Conservation (phyloP, 2,113 vertebrate species). For the Microtus oregoni region DNA sequence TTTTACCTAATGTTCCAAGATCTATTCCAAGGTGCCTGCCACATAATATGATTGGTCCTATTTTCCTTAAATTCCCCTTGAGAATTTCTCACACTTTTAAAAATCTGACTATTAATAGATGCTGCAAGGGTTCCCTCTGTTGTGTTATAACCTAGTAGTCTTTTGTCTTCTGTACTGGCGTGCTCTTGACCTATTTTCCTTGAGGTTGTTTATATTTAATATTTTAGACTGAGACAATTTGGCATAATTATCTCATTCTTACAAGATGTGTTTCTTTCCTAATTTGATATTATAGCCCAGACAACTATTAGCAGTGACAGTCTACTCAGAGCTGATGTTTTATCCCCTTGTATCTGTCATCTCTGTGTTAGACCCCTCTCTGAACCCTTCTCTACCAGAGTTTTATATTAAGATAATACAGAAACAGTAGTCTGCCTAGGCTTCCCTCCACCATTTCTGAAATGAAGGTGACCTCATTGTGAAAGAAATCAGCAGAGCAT, state of each 20-base stretch:
- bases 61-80: background rate
- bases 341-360: background rate
- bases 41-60: background rate
- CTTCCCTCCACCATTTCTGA: background rate
- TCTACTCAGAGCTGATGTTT: background rate
- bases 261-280: background rate
- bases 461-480: background rate
- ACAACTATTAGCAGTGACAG: background rate
- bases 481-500: background rate
- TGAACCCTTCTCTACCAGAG: background rate
- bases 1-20: background rate
- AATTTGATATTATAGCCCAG: background rate
- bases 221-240: background rate
- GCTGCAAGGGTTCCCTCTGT: background rate
- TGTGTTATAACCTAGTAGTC: background rate
- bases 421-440: background rate
- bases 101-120: background rate
- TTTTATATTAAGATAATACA: background rate
- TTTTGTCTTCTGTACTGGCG: background rate
- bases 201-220: constrained; percentile 7
- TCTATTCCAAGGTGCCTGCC: background rate
- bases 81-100: constrained; percentile 1
- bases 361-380: background rate
- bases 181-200: background rate
- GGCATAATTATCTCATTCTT: constrained; percentile 11